Conservation (phyloP, 2,113 vertebrate species). For the Muscicapa adusta region DNA sequence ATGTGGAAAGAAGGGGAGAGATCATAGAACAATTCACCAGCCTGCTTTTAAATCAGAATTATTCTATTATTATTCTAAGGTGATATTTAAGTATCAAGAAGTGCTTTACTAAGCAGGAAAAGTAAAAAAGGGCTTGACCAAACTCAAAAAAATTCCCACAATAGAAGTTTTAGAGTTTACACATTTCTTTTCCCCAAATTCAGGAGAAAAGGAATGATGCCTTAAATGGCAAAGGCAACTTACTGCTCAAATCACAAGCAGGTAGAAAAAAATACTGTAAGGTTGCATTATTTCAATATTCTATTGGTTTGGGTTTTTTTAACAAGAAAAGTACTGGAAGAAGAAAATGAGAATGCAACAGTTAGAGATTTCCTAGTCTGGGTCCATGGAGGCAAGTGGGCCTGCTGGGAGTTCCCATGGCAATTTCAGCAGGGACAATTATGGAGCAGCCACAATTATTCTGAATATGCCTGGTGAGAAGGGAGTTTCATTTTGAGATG, state of each 20-base stretch:
- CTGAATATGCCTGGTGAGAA: conserved; percentile 16
- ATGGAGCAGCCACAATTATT: conserved; percentile 38
- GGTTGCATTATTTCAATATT: neutral
- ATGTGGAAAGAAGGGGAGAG: neutral
- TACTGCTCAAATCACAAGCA: neutral
- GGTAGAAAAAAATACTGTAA: neutral
- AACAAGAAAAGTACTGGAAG: neutral
- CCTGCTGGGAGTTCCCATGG: conserved; percentile 60
- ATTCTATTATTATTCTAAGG: neutral
- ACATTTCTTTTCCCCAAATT: neutral
- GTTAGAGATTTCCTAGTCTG: conserved; percentile 23
- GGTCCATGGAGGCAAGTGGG: conserved; percentile 31
- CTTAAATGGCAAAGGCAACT: neutral
- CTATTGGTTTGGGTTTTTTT: neutral
- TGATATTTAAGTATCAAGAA: neutral
- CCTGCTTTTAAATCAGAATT: neutral
- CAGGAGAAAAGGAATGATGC: neutral
- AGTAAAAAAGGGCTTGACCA: neutral
- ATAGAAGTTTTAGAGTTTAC: neutral
- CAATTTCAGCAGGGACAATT: conserved; percentile 41
- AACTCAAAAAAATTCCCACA: neutral
- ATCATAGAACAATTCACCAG: neutral
- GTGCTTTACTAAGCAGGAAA: neutral
- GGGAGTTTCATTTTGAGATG: neutral
- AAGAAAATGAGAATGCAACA: neutral